These are phyloP conservation scores for Spea hammondii DNA, from an alignment of 2,797 vertebrate species.

Conservation along the genomic window DNA sequence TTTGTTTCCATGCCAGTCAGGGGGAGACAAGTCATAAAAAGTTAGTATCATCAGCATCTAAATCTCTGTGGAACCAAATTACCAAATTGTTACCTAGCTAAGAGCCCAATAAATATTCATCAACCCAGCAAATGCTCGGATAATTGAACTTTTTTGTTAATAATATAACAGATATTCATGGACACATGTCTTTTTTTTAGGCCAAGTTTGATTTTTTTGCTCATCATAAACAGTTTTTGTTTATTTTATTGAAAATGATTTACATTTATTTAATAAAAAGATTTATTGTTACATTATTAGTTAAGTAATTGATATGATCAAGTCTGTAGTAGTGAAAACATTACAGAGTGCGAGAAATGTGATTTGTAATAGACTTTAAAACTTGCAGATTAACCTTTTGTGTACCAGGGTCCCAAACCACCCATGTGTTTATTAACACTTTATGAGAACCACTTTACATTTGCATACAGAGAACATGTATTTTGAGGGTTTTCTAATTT, in stretches of 20 bases:
- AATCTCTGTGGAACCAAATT: background rate
- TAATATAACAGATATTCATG: conserved; percentile 79
- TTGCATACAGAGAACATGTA: no score
- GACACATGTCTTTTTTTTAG: conserved; percentile 76
- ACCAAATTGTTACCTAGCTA: background rate
- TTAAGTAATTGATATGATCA: no score
- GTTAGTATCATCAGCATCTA: conserved; percentile 22
- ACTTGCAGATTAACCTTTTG: no score
- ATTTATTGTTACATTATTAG: background rate
- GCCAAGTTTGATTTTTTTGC: conserved; percentile 42
- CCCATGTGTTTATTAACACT: no score
- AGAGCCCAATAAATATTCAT: background rate
- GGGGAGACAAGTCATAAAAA: background rate
- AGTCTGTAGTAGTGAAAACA: no score
- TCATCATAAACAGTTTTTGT: background rate
- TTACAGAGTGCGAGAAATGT: no score
- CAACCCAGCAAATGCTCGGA: conserved; percentile 68
- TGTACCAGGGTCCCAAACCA: no score
- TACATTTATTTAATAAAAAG: background rate
- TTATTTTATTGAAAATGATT: background rate
- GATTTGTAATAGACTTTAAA: no score
- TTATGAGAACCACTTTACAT: no score
- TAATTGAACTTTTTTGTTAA: conserved; percentile 79
- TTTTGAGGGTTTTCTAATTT: no score
- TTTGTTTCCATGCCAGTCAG: background rate